Percentiles rank a stretch among this genome's conserved stretches.
Conservation (phyloP, 2,113 vertebrate species). For the Carassius auratus region DNA sequence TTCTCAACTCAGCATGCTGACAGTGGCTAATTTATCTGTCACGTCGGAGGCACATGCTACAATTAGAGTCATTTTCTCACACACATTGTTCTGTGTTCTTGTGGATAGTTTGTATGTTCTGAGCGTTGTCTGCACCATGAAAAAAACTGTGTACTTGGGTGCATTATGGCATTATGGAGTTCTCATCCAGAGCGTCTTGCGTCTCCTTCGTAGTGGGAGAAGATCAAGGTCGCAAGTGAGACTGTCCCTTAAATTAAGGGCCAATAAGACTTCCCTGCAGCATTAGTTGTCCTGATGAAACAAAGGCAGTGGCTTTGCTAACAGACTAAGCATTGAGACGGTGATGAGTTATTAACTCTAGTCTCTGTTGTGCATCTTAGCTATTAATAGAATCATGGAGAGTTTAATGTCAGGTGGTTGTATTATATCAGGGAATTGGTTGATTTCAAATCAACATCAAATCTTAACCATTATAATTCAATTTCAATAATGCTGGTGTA, state of each 20-base stretch:
- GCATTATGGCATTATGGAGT: slow-evolving; percentile 61
- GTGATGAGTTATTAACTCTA: slow-evolving; percentile 1
- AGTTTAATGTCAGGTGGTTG: slow-evolving; percentile 1
- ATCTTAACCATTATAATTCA: neutral
- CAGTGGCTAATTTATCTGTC: slow-evolving; percentile 75
- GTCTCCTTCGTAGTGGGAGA: neutral
- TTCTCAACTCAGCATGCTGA: slow-evolving; percentile 65
- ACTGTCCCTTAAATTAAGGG: neutral
- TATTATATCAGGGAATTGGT: neutral
- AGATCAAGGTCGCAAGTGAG: slow-evolving; percentile 12
- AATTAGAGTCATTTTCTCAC: slow-evolving; percentile 75
- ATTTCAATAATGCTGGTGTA: neutral
- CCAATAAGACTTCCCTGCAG: slow-evolving; percentile 12
- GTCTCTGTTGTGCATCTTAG: neutral
- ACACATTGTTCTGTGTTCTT: slow-evolving; percentile 65
- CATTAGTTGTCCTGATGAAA: slow-evolving; percentile 5
- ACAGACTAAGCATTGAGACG: neutral
- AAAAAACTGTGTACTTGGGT: slow-evolving; percentile 41
- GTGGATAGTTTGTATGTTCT: slow-evolving; percentile 56
- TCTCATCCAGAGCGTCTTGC: slow-evolving; percentile 42
- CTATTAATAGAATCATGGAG: neutral
- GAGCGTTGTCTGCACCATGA: slow-evolving; percentile 54
- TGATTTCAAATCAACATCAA: neutral
- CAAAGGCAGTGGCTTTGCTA: slow-evolving; percentile 10
- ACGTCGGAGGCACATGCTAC: slow-evolving; percentile 67